These are phyloP conservation scores for Matsumyia berberina DNA, from an alignment of 2,888 invertebrate genomes.

Conservation along the genomic window DNA sequence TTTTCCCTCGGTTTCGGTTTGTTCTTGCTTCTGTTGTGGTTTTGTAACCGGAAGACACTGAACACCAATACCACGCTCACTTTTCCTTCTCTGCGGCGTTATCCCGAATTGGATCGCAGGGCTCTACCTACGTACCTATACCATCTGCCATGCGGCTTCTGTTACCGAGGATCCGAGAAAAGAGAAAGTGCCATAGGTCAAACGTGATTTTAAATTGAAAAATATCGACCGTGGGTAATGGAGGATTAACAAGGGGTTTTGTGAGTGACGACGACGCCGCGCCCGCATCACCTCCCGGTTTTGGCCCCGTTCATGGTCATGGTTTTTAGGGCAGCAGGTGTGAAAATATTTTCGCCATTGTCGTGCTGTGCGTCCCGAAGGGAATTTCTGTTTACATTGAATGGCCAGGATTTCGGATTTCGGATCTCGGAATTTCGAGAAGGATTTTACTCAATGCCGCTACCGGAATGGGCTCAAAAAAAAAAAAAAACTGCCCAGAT, in stretches of 20 bases:
- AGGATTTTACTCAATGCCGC: slow-evolving; percentile 50
- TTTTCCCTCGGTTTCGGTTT: slow-evolving; percentile 35
- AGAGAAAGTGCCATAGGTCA: slow-evolving; percentile 75
- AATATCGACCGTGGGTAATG: slow-evolving; percentile 75
- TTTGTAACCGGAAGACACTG: slow-evolving; percentile 73
- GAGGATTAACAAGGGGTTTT: slow-evolving; percentile 64
- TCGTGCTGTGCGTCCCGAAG: slow-evolving; percentile 34
- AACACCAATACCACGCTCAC: slow-evolving; percentile 45
- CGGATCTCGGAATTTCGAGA: slow-evolving; percentile 44
- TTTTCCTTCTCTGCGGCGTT: slow-evolving; percentile 56
- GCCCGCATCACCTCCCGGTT: background rate
- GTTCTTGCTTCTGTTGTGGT: slow-evolving; percentile 71
- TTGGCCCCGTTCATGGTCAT: slow-evolving; percentile 66
- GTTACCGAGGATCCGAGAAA: slow-evolving; percentile 55
- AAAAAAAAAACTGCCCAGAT: slow-evolving; percentile 80
- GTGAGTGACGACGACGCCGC: background rate
- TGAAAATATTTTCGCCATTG: slow-evolving; percentile 57
- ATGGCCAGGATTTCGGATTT: slow-evolving; percentile 57
- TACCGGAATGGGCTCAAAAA: slow-evolving; percentile 72
- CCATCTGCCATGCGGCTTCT: slow-evolving; percentile 38
- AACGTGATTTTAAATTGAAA: slow-evolving; percentile 76
- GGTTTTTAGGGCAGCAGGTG: slow-evolving; percentile 73
- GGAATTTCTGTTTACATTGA: slow-evolving; percentile 60
- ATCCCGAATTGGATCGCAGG: slow-evolving; percentile 39
- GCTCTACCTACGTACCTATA: slow-evolving; percentile 6